These are phyloP conservation scores for Meganola albula DNA, from an alignment of 2,888 invertebrate species.

Conservation along the genomic window DNA sequence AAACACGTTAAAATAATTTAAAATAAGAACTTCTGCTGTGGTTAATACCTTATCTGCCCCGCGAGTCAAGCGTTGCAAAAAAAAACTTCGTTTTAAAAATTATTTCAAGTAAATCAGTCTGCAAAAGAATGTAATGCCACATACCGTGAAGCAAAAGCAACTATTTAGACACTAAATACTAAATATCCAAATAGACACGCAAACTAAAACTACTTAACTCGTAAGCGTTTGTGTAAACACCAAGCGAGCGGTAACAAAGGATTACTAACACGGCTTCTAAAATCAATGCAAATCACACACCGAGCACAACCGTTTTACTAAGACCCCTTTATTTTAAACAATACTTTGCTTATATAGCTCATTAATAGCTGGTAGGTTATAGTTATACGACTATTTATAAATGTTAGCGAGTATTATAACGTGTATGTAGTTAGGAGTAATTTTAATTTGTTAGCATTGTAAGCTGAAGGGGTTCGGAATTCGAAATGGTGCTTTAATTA, in stretches of 20 bases:
- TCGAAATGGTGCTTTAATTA: too few relatives aligned
- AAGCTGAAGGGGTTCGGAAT: too few relatives aligned
- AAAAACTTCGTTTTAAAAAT: too few relatives aligned
- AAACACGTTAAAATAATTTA: too few relatives aligned
- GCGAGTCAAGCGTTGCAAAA: too few relatives aligned
- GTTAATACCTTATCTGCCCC: too few relatives aligned
- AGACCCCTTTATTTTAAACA: constrained; percentile 5
- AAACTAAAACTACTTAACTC: constrained; percentile 64
- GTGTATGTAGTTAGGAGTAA: constrained; percentile 8
- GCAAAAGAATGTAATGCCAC: too few relatives aligned
- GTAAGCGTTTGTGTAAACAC: constrained; percentile 74
- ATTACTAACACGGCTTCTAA: constrained; percentile 65
- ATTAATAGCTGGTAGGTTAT: constrained; percentile 2
- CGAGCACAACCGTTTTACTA: constrained; percentile 5
- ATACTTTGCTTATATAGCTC: constrained; percentile 2
- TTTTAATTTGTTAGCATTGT: constrained; percentile 13
- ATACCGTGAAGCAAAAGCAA: not conserved
- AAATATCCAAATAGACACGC: constrained; percentile 16
- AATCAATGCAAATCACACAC: constrained; percentile 64
- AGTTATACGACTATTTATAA: constrained; percentile 23
- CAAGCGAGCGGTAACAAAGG: constrained; percentile 60
- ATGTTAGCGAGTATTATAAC: constrained; percentile 25
- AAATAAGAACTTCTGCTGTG: too few relatives aligned
- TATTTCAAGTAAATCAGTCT: too few relatives aligned
- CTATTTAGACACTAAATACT: constrained; percentile 18